Evolutionary conservation across 2,888 invertebrate species (phyloP), one percentile per base, ranked within the genome.

Genomic region (Oscheius sp.): DNA sequence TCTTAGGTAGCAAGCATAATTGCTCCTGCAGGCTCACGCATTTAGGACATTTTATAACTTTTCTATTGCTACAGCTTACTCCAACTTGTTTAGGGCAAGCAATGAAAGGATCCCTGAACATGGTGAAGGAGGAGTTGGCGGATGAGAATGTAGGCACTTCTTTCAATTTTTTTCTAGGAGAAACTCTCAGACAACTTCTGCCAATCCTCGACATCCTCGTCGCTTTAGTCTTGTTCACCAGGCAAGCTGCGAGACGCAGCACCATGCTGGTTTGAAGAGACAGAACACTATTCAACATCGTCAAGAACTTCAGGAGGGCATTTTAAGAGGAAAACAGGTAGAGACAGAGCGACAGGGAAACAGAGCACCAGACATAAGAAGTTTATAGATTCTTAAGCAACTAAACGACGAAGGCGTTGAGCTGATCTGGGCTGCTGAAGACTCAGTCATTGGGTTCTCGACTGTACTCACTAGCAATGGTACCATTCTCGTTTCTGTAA

Each of bases 381-480:
- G 11, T 13, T 78, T 81, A 68, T 59, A 86, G 87, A 79, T 88
- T 13, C 75, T 89, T 5, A 79, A 85, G 68, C 78, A 83, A 33
- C 79, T 88, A 2, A 88, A 88, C 73, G 89, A 89, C 70, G 87
- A 87, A 58, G 86, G 86, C 1, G 81, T 89, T 13, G 86, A 87
- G 37, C 76, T 89, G 33, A 83, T 89, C 13, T 84, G 82, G 75
- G 63, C 80, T 4, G 83, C 85, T 0, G 75, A 65, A 37, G 74
- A 76, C 2, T 75, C 76, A 7, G 53, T 42, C 13, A 75, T 86
- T 10, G 65, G 76, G 2, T 82, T 87, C 57, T 76, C 84, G 0
- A 75, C 85, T 7, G 76, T 87, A 29, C 57, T 87, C 2, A 74
- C 81, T 9, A 83, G 84, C 47, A 48, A 57, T 10, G 75, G 80